These are phyloP conservation scores for Calameuta idolon DNA, from an alignment of 2,888 invertebrate genomes.

Conservation along the genomic window DNA sequence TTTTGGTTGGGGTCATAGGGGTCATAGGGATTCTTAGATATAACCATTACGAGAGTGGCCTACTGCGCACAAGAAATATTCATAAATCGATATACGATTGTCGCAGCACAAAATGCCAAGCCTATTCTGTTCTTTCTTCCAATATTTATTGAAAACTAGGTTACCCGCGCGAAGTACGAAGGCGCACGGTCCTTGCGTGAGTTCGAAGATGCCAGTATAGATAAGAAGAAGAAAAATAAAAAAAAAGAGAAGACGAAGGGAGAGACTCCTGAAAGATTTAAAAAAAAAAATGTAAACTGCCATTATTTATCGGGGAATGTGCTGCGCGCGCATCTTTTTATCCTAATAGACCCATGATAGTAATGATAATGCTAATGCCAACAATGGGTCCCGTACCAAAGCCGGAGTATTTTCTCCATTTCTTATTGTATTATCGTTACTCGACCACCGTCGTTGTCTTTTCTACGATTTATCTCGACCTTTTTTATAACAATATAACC, in stretches of 20 bases:
- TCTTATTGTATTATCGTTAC: slow-evolving; percentile 20
- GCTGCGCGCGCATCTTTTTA: too few species aligned
- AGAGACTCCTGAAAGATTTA: too few species aligned
- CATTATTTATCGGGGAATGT: too few species aligned
- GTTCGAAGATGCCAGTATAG: slow-evolving; percentile 21
- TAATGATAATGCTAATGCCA: slow-evolving; percentile 20
- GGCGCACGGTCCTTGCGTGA: too few species aligned
- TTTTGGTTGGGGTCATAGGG: not conserved
- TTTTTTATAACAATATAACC: slow-evolving; percentile 39
- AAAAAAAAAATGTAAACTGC: too few species aligned
- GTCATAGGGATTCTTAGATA: slow-evolving; percentile 8
- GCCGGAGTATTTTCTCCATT: slow-evolving; percentile 37
- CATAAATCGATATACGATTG: slow-evolving; percentile 23
- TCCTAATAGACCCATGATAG: not conserved
- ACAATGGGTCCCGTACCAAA: slow-evolving; percentile 34
- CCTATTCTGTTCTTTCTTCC: slow-evolving; percentile 58
- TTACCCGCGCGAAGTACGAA: too few species aligned
- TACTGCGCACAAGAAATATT: slow-evolving; percentile 36
- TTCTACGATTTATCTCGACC: slow-evolving; percentile 36
- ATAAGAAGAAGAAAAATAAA: slow-evolving; percentile 7
- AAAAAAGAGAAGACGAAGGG: not conserved
- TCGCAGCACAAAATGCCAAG: slow-evolving; percentile 31
- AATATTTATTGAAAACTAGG: slow-evolving; percentile 45
- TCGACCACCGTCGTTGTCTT: slow-evolving; percentile 33
- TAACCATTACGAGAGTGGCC: slow-evolving; percentile 45